Evolutionary conservation across 2,797 vertebrate species (phyloP).

Genomic region (Epinephelus malabaricus): DNA sequence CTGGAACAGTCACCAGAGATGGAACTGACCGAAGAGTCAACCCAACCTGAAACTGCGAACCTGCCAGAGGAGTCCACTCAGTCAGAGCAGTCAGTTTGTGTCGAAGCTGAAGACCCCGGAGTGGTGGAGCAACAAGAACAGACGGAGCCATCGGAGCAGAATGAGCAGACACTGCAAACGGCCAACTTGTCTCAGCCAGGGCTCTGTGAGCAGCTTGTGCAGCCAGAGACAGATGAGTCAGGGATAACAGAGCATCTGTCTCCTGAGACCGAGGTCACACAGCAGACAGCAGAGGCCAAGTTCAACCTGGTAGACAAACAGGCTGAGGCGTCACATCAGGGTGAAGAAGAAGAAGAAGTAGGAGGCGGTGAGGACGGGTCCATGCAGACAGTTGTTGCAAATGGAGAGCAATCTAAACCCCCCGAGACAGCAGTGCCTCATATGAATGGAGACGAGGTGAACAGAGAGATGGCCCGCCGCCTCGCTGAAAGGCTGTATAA

Average conservation of each 20-base stretch:
- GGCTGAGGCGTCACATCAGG: conserved; percentile 12
- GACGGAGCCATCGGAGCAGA: conserved; percentile 39
- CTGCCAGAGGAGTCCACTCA: conserved; percentile 26
- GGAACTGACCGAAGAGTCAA: conserved; percentile 27
- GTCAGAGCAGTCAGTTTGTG: conserved; percentile 38
- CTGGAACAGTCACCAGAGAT: conserved; percentile 38
- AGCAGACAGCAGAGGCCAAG: conserved; percentile 24
- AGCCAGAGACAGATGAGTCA: conserved; percentile 52
- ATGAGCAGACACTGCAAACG: conserved; percentile 34
- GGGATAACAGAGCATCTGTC: conserved; percentile 53
- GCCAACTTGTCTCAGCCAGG: not conserved
- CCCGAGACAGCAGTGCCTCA: conserved; percentile 15
- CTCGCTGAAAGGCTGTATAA: conserved; percentile 89
- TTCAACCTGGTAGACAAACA: conserved; percentile 24
- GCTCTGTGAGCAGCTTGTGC: conserved; percentile 29
- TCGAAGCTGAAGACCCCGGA: conserved; percentile 31
- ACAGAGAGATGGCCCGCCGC: conserved; percentile 77
- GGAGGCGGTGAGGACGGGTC: not conserved
- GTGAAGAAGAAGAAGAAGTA: conserved; percentile 5
- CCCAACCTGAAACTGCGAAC: conserved; percentile 31
- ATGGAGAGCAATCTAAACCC: conserved; percentile 55
- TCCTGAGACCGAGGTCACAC: conserved; percentile 32
- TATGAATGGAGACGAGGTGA: conserved; percentile 75
- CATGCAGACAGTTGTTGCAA: conserved; percentile 28
- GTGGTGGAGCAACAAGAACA: conserved; percentile 32